Percentiles rank a stretch among this genome's conserved stretches.
Evolutionary conservation across 2,888 invertebrate species (phyloP).

Genomic region (Falcaria lacertinaria): DNA sequence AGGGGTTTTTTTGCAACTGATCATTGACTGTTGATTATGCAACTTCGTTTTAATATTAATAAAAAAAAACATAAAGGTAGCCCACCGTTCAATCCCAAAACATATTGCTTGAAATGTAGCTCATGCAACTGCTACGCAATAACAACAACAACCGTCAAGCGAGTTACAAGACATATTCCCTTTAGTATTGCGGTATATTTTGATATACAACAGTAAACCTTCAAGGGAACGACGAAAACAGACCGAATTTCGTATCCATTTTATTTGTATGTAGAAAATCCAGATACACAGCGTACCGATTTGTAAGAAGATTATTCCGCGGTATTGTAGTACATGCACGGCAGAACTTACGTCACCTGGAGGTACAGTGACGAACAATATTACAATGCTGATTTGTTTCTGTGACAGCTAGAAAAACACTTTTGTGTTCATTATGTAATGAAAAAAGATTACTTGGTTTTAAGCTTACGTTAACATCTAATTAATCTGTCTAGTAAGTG

Average conservation of each 20-base stretch:
- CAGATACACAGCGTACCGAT: conserved; percentile 18
- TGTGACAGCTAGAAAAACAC: no score
- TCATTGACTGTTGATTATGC: no score
- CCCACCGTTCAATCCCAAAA: neutral
- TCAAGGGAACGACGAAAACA: neutral
- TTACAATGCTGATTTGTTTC: neutral
- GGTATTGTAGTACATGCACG: conserved; percentile 10
- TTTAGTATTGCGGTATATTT: neutral
- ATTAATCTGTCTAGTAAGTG: no score
- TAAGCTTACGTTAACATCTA: no score
- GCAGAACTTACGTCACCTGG: neutral
- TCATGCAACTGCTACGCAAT: neutral
- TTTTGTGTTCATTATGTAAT: no score
- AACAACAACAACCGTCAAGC: neutral
- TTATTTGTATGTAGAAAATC: conserved; percentile 18
- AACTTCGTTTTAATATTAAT: no score
- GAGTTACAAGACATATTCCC: neutral
- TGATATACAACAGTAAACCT: neutral
- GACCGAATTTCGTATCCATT: conserved; percentile 3
- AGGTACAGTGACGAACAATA: neutral
- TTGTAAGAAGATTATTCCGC: conserved; percentile 28
- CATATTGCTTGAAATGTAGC: neutral
- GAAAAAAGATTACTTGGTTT: no score
- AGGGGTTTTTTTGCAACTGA: no score
- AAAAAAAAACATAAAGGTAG: no score